Evolutionary conservation across 2,888 invertebrate genomes (phyloP), one percentile per base, ranked within the genome.

Genomic region (Aromia moschata): DNA sequence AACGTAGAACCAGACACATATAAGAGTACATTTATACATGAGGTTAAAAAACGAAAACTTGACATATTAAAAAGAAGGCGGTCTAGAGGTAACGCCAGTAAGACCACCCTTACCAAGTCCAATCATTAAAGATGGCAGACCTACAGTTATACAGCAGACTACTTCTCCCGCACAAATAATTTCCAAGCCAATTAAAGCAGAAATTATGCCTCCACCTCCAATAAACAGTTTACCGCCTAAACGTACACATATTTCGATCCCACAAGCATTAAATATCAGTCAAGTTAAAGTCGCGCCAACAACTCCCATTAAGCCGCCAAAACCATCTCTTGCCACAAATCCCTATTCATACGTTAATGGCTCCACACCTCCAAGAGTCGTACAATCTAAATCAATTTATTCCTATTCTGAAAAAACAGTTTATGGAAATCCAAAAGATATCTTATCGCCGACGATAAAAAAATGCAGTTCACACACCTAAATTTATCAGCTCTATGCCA

Each of bases 41-140:
- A 75, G 47, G 68, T 89, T 64, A 90, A 89, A 78, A 86, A 85
- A 69, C 86, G 88, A 63, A 91, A 90, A 72, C 81, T 91, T 4
- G 91, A 91, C 67, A 90, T 91, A 38, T 81, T 92, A 33, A 88
- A n/a, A 89, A 57, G 89, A 91, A 70, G 85, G 90, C 10, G 91
- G 91, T 0, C 79, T 91, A 2, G 91, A 91, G 74, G 91, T 91
- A 1, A 91, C 91, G 0, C 87, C 91, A 0, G 84, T 91, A 0
- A 81, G 83, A 12, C 62, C 69, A 3, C 56, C 51, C 1, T 15
- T 20, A 43, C 56, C 64, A 14, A 56, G 57, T 9, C 44, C 65
- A 2, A 36, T n/a, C n/a, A n/a, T 58, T 18, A 77, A 74, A 70
- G 77, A 77, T 46, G 65, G 65, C 40, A 62, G 78, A 46, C 76